Evolutionary conservation across 2,113 vertebrate species (phyloP).

Genomic region (Jacana jacana): DNA sequence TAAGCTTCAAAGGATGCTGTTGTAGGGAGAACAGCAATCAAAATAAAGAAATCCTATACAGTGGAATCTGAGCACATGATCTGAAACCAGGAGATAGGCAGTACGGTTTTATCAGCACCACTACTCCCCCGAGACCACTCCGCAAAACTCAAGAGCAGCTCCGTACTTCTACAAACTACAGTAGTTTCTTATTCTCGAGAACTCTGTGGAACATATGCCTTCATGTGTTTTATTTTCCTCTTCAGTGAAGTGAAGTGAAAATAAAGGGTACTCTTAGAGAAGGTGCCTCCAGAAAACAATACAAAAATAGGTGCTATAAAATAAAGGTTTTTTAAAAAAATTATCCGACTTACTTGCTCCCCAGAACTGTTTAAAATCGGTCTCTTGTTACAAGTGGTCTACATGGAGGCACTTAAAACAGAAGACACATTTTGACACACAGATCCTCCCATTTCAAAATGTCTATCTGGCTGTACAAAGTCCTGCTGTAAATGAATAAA

Average conservation of each 20-base stretch:
- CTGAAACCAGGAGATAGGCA: background rate
- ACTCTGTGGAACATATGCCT: background rate
- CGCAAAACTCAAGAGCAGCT: background rate
- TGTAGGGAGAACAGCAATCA: background rate
- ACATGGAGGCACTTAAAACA: background rate
- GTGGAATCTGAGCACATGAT: background rate
- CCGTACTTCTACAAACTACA: accelerated
- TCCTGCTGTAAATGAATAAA: background rate
- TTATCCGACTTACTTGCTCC: background rate
- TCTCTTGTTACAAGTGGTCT: background rate
- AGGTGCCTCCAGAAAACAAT: too few species aligned
- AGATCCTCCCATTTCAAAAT: background rate
- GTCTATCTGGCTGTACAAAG: background rate
- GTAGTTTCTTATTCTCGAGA: background rate
- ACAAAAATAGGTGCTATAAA: background rate
- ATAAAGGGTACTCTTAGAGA: background rate
- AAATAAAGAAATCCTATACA: background rate
- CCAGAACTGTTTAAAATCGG: background rate
- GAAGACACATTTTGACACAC: background rate
- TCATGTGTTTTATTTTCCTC: background rate
- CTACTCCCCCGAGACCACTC: too few species aligned
- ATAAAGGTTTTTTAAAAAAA: background rate
- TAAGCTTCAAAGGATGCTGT: background rate
- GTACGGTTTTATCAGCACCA: background rate
- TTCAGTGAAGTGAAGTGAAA: background rate